These are phyloP conservation scores for Balearica regulorum DNA, from an alignment of 2,797 vertebrate species.

Conservation along the genomic window DNA sequence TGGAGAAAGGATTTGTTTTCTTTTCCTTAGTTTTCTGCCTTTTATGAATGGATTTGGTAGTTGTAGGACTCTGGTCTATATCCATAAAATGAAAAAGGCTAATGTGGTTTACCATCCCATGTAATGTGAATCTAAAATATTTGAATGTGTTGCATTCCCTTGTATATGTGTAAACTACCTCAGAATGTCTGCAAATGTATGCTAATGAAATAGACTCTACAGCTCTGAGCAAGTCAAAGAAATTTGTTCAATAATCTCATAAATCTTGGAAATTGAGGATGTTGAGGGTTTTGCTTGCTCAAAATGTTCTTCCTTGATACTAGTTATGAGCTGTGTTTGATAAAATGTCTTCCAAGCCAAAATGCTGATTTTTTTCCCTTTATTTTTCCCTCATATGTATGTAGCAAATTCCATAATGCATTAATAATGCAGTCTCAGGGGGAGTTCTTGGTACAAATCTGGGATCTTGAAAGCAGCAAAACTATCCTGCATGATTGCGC, in stretches of 20 bases:
- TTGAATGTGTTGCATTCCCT: background rate
- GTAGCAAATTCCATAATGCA: background rate
- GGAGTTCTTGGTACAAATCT: background rate
- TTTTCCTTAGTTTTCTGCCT: background rate
- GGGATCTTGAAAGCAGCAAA: background rate
- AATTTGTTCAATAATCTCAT: background rate
- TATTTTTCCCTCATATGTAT: background rate
- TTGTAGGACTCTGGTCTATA: background rate
- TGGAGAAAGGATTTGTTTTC: background rate
- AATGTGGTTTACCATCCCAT: background rate
- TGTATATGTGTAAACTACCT: background rate
- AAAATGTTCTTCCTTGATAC: background rate
- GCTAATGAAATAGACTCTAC: background rate
- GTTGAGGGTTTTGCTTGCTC: background rate
- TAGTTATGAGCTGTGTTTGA: background rate
- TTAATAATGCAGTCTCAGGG: background rate
- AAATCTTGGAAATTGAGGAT: background rate
- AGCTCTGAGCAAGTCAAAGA: background rate
- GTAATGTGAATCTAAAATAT: background rate
- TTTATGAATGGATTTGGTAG: background rate
- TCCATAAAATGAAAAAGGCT: background rate
- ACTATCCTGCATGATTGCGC: background rate
- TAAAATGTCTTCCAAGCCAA: constrained; percentile 3
- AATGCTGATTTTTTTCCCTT: background rate
- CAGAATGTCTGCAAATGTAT: background rate